Evolutionary conservation across 2,113 vertebrate species (phyloP).

Genomic region (Suncus etruscus): DNA sequence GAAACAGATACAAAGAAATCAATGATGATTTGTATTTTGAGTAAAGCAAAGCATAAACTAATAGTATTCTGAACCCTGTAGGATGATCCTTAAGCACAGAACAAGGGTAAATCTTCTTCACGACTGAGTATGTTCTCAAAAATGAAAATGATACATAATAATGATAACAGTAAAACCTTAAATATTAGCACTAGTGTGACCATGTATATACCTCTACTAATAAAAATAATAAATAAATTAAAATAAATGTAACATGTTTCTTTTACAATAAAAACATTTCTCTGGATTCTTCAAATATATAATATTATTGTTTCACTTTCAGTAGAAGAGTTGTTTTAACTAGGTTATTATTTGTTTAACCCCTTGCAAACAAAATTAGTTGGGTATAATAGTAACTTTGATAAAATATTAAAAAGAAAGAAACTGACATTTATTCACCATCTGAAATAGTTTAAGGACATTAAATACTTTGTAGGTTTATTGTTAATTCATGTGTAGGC

Average conservation of each 20-base stretch:
- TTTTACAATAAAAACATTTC: neutral
- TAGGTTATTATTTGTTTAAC: neutral
- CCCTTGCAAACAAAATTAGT: neutral
- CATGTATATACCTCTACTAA: neutral
- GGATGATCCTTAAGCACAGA: too few species aligned
- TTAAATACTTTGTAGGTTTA: neutral
- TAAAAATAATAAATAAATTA: neutral
- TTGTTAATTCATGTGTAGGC: too few species aligned
- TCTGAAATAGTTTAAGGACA: neutral
- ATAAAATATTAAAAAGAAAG: neutral
- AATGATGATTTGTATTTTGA: too few species aligned
- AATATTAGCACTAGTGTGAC: too few species aligned
- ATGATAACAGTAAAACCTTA: too few species aligned
- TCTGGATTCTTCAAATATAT: neutral
- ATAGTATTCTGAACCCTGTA: too few species aligned
- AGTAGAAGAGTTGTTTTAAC: neutral
- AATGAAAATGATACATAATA: too few species aligned
- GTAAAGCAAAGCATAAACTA: too few species aligned
- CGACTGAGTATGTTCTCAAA: too few species aligned
- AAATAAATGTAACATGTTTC: neutral
- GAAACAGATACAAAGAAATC: too few species aligned
- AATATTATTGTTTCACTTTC: neutral
- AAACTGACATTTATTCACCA: neutral
- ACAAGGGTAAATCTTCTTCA: too few species aligned
- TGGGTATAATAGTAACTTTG: neutral